phyloP scores from a whole-genome alignment of 2,888 invertebrate species.

The Cybosia mesomella region DNA sequence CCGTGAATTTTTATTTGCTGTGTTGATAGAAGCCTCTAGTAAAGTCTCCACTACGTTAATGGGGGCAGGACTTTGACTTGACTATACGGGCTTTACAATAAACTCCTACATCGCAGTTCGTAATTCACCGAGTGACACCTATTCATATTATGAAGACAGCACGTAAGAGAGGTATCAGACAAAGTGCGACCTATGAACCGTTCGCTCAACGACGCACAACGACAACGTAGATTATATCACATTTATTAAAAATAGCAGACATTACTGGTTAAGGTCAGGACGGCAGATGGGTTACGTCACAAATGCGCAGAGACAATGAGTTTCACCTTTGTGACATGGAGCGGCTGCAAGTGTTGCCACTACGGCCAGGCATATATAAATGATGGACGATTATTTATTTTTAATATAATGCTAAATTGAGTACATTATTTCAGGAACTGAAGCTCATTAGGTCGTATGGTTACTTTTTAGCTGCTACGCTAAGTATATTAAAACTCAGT shows the following conservation, averaged over 20 bases:
- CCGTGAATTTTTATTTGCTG: too few relatives aligned
- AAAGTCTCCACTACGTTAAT: too few relatives aligned
- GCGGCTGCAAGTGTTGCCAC: too few relatives aligned
- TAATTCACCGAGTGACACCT: not conserved
- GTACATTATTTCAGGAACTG: too few relatives aligned
- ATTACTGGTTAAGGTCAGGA: conserved; percentile 29
- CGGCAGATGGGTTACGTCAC: conserved; percentile 32
- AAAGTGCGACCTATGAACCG: conserved; percentile 10
- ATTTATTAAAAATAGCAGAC: not conserved
- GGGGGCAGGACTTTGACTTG: too few relatives aligned
- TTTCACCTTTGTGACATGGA: conserved; percentile 11
- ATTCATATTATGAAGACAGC: not conserved
- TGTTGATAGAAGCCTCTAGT: too few relatives aligned
- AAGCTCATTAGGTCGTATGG: not conserved
- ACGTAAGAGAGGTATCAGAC: conserved; percentile 13
- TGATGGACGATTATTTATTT: too few relatives aligned
- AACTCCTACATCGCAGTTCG: not conserved
- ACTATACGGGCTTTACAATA: too few relatives aligned
- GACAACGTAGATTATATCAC: conserved; percentile 7
- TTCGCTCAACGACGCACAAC: conserved; percentile 1
- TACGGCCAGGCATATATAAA: not conserved
- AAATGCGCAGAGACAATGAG: conserved; percentile 28
- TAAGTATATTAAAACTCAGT: not conserved
- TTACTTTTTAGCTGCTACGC: not conserved
- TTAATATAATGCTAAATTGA: too few relatives aligned